Percentiles rank a stretch among this genome's conserved stretches.
Evolutionary conservation across 1,140 invertebrate species (phyloP).

Genomic region (Brachionus koreanus): DNA sequence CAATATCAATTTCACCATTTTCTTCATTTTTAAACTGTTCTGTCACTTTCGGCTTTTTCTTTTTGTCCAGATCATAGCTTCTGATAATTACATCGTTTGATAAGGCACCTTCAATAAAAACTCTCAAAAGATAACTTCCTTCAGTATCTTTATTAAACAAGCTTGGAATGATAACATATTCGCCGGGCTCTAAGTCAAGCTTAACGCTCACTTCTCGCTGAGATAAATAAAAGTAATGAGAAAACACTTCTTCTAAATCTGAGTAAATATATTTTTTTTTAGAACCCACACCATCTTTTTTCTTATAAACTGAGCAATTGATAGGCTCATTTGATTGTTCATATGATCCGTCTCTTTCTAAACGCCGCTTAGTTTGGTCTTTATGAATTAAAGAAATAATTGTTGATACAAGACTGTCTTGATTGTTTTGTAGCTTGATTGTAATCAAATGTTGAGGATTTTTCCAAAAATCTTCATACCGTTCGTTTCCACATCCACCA

Average conservation of each 20-base stretch:
- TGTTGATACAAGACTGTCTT: neutral
- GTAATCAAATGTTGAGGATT: constrained; percentile 41
- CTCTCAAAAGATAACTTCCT: constrained; percentile 63
- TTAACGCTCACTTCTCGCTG: constrained; percentile 54
- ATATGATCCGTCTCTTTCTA: constrained; percentile 41
- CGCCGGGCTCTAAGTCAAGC: constrained; percentile 59
- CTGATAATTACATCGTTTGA: neutral
- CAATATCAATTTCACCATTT: neutral
- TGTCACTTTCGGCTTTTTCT: neutral
- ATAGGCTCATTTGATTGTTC: constrained; percentile 42
- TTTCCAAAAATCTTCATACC: constrained; percentile 15
- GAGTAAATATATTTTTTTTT: constrained; percentile 29
- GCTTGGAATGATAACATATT: constrained; percentile 66
- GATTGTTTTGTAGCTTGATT: neutral
- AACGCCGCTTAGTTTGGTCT: neutral
- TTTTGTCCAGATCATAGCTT: neutral
- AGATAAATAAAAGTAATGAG: constrained; percentile 54
- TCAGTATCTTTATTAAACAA: constrained; percentile 64
- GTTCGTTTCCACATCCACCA: constrained; percentile 44
- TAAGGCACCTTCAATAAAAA: constrained; percentile 54
- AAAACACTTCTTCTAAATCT: constrained; percentile 46
- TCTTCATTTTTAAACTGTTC: neutral
- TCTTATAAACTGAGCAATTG: constrained; percentile 8
- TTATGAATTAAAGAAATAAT: constrained; percentile 38
- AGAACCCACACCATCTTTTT: neutral